Evolutionary conservation across 2,888 invertebrate species (phyloP).

Genomic region (Conomelus anceps): DNA sequence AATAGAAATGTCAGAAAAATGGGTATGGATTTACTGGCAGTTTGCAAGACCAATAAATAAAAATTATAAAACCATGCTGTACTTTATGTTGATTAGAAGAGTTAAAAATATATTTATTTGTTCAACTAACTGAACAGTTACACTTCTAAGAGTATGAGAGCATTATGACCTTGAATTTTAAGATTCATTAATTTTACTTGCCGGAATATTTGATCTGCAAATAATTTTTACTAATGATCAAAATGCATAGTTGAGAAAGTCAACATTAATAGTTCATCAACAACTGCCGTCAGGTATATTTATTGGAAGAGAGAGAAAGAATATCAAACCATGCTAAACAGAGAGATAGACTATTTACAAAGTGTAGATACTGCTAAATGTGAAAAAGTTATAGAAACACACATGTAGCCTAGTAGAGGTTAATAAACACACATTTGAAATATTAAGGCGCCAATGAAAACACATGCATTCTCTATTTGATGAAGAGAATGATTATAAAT

Average conservation of each 20-base stretch:
- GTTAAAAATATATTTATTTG: too few species aligned
- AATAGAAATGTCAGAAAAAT: too few species aligned
- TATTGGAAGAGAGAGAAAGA: neutral
- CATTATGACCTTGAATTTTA: too few species aligned
- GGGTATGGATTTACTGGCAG: too few species aligned
- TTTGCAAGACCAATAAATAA: too few species aligned
- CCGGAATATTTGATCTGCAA: too few species aligned
- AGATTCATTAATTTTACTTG: too few species aligned
- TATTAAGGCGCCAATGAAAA: conserved; percentile 3
- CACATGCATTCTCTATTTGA: neutral
- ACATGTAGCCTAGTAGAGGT: neutral
- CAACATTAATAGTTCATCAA: neutral
- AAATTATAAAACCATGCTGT: too few species aligned
- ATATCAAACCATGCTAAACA: neutral
- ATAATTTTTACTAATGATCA: too few species aligned
- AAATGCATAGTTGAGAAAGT: neutral
- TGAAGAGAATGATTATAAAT: neutral
- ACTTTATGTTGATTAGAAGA: too few species aligned
- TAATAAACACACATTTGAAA: neutral
- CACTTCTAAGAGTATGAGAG: too few species aligned
- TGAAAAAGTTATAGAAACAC: neutral
- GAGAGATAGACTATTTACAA: neutral
- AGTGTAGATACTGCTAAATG: neutral
- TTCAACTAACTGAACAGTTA: too few species aligned
- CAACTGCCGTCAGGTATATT: neutral